Percentiles rank a stretch among this genome's conserved stretches.
Evolutionary conservation across 2,113 vertebrate species (phyloP).

Genomic region (Varanus komodoensis): DNA sequence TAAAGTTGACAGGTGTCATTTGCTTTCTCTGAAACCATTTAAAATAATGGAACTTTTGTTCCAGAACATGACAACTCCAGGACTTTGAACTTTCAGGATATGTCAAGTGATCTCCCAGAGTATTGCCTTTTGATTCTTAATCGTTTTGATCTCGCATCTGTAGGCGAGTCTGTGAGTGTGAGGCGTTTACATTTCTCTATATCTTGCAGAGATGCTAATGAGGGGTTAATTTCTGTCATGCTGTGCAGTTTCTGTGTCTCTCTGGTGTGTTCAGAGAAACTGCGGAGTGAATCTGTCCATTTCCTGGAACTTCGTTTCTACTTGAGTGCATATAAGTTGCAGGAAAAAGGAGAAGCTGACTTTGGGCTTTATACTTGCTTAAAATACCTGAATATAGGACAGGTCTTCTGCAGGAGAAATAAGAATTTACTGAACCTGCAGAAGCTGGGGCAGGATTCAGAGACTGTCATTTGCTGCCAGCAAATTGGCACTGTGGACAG

Average conservation of each 20-base stretch:
- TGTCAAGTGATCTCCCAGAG: background rate
- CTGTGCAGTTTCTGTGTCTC: background rate
- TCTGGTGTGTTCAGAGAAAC: background rate
- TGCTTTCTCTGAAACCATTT: background rate
- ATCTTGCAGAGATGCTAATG: background rate
- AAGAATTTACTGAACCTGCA: background rate
- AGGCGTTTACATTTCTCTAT: background rate
- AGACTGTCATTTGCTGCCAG: background rate
- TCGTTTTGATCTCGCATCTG: background rate
- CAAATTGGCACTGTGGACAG: background rate
- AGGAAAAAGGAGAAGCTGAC: background rate
- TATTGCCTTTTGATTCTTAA: background rate
- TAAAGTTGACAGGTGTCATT: conserved; percentile 13
- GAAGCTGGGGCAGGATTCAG: background rate
- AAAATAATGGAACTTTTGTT: background rate
- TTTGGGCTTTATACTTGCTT: background rate
- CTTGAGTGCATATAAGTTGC: background rate
- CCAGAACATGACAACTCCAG: background rate
- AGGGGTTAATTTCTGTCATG: background rate
- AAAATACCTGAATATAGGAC: too few species aligned
- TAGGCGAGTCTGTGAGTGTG: too few species aligned
- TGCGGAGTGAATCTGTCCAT: background rate
- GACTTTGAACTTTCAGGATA: background rate
- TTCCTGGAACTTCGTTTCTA: background rate
- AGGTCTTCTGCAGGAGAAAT: background rate